Conservation (phyloP, 2,888 invertebrate species). For the Odontomyia ornata region DNA sequence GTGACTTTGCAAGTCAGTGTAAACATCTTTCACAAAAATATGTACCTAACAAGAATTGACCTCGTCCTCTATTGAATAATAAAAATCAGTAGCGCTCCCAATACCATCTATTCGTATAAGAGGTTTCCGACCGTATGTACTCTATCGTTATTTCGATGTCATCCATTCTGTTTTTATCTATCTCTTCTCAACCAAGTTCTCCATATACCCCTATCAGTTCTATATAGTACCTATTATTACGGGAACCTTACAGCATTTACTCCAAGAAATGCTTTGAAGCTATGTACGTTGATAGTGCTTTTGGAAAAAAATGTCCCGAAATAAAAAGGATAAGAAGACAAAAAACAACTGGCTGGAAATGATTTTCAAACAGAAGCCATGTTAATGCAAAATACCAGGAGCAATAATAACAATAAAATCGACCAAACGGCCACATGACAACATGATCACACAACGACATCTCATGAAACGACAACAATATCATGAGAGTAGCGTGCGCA, state of each 20-base stretch:
- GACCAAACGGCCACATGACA: conserved; percentile 52
- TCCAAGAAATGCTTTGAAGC: not conserved
- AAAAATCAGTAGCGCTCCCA: conserved; percentile 27
- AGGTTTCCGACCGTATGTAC: not conserved
- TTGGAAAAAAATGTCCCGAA: no score
- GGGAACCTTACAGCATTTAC: not conserved
- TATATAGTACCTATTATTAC: not conserved
- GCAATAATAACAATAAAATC: conserved; percentile 53
- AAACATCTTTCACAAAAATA: not conserved
- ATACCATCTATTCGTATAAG: conserved; percentile 13
- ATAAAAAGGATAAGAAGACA: conserved; percentile 3
- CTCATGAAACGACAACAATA: conserved; percentile 29
- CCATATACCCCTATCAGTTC: not conserved
- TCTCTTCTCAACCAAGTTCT: no score
- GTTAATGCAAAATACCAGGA: conserved; percentile 53
- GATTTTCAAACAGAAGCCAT: conserved; percentile 52
- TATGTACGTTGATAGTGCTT: no score
- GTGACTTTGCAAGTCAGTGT: not conserved
- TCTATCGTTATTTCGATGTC: not conserved
- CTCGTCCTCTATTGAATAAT: conserved; percentile 1
- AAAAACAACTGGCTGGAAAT: conserved; percentile 50
- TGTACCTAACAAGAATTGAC: not conserved
- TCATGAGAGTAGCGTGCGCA: not conserved
- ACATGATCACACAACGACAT: conserved; percentile 39
- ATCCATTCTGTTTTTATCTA: no score